Evolutionary conservation across 1,140 invertebrate species (phyloP).

Genomic region (Pseudomyrmex sp.): DNA sequence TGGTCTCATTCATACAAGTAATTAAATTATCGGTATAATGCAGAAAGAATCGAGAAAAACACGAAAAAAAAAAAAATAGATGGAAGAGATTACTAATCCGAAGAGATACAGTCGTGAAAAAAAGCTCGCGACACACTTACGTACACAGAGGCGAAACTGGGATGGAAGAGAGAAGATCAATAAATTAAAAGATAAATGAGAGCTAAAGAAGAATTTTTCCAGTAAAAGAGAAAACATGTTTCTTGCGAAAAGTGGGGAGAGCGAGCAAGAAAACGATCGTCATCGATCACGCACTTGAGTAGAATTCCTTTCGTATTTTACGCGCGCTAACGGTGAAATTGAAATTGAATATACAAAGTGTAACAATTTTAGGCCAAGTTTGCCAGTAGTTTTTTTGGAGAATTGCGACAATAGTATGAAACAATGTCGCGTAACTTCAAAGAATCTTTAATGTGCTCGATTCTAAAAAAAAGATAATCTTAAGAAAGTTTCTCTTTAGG

Average conservation of each 20-base stretch:
- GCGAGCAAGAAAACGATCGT: background rate
- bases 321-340: background rate
- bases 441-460: too few relatives aligned
- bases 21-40: constrained; percentile 29
- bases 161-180: too few relatives aligned
- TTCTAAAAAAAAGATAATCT: background rate
- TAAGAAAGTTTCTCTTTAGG: constrained; percentile 3
- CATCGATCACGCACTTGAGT: background rate
- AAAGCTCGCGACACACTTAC: background rate
- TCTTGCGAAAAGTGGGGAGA: background rate
- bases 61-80: background rate
- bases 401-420: too few relatives aligned
- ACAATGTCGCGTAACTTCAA: too few relatives aligned
- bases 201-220: background rate
- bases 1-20: constrained; percentile 17
- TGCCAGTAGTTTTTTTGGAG: too few relatives aligned
- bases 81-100: background rate
- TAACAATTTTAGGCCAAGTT: background rate
- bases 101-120: background rate
- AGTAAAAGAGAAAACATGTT: constrained; percentile 1
- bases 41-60: background rate
- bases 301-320: background rate
- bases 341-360: background rate
- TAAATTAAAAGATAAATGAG: background rate
- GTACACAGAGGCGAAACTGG: background rate